A percentile compares a stretch with the other conserved stretches of the same genome.
phyloP scores from a whole-genome alignment of 2,113 vertebrate genomes.

The Chaetodon auriga region DNA sequence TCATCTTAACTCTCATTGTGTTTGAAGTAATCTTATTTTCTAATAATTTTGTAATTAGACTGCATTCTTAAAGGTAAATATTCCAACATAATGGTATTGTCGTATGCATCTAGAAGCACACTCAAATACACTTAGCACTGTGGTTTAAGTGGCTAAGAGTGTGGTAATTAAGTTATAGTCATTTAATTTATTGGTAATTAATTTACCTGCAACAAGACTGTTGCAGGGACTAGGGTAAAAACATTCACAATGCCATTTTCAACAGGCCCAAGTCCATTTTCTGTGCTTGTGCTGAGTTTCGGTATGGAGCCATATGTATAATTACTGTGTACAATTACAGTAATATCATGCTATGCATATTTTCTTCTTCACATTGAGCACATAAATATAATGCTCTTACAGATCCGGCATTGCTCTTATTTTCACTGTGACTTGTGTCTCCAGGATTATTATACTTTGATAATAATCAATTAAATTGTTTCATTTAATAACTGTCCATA shows the following conservation, averaged over 20 bases:
- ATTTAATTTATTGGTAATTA: background rate
- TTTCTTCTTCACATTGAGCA: background rate
- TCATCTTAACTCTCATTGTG: background rate
- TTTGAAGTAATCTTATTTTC: background rate
- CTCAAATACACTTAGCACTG: background rate
- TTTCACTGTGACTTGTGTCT: background rate
- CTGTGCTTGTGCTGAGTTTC: background rate
- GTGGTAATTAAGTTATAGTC: too few relatives aligned
- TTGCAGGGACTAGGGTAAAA: background rate
- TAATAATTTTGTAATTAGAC: background rate
- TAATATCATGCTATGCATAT: background rate
- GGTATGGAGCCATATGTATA: background rate
- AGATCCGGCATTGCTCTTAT: background rate
- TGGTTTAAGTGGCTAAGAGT: background rate
- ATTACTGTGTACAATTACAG: background rate
- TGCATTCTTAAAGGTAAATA: conserved; percentile 1
- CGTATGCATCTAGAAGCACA: background rate
- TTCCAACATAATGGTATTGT: background rate
- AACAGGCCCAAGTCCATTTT: background rate
- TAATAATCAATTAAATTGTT: background rate
- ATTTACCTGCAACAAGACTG: background rate
- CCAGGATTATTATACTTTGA: background rate
- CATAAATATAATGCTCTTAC: background rate
- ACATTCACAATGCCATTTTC: background rate
- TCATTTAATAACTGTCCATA: background rate